Conservation (phyloP, 1,140 invertebrate genomes). For the Laodelphax striatellus region DNA sequence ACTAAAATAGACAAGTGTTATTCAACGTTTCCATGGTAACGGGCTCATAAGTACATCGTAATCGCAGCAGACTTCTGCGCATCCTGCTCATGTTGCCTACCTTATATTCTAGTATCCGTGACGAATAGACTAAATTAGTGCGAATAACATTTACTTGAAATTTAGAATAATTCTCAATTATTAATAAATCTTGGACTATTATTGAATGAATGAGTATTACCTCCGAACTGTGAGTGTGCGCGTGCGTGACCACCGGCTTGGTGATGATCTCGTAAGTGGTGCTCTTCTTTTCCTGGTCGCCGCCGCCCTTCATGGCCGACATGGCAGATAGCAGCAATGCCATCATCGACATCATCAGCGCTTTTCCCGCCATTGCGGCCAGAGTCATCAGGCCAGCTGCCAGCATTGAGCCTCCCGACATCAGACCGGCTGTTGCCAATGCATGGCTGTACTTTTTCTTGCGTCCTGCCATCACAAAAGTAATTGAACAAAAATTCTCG, state of each 20-base stretch:
- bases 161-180: too few relatives aligned
- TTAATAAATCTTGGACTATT: too few relatives aligned
- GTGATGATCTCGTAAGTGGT: slow-evolving; percentile 75
- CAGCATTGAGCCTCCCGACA: slow-evolving; percentile 51
- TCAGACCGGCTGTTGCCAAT: slow-evolving; percentile 35
- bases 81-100: too few relatives aligned
- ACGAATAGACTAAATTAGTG: too few relatives aligned
- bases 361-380: slow-evolving; percentile 68
- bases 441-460: slow-evolving; percentile 31
- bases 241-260: slow-evolving; percentile 61
- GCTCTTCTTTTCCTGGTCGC: slow-evolving; percentile 42
- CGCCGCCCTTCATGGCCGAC: slow-evolving; percentile 56
- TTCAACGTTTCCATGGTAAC: too few relatives aligned
- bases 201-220: slow-evolving; percentile 28
- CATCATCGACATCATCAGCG: slow-evolving; percentile 68
- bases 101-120: too few relatives aligned
- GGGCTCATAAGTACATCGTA: too few relatives aligned
- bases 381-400: slow-evolving; percentile 61
- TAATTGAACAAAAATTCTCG: too few relatives aligned
- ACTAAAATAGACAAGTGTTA: too few relatives aligned
- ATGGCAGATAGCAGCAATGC: slow-evolving; percentile 64
- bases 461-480: slow-evolving; percentile 24
- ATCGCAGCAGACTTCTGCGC: too few relatives aligned
- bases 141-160: too few relatives aligned
- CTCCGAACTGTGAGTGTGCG: slow-evolving; percentile 59